phyloP scores from a whole-genome alignment of 2,888 invertebrate genomes.

The Ormyrus rosae region DNA sequence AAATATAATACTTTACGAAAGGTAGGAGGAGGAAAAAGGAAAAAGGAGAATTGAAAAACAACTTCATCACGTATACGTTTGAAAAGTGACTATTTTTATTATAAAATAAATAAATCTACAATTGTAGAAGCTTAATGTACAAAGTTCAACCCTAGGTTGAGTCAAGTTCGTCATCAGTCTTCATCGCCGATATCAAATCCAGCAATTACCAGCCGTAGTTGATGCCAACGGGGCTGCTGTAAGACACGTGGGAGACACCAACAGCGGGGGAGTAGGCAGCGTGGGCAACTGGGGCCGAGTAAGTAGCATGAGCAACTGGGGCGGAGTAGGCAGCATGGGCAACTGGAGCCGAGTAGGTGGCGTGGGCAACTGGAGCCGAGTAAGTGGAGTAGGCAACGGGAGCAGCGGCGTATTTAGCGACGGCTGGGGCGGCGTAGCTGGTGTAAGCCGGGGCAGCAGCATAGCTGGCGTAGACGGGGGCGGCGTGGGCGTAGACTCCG shows the following conservation, averaged over 20 bases:
- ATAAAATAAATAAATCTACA: no score
- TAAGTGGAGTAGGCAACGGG: conserved; percentile 61
- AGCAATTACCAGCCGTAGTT: conserved; percentile 41
- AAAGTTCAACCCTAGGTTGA: no score
- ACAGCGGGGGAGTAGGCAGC: conserved; percentile 55
- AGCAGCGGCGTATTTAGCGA: conserved; percentile 58
- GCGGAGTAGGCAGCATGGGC: conserved; percentile 56
- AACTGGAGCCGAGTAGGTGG: conserved; percentile 53
- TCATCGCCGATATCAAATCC: no score
- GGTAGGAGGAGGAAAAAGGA: no score
- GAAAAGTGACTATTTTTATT: no score
- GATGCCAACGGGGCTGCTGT: conserved; percentile 59
- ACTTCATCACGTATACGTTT: no score
- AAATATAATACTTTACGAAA: no score
- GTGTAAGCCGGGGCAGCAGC: conserved; percentile 45
- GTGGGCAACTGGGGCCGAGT: conserved; percentile 40
- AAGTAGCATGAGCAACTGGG: conserved; percentile 40
- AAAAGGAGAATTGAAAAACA: no score
- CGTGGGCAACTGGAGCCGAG: no score
- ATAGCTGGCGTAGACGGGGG: conserved; percentile 57
- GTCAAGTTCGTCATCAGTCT: no score
- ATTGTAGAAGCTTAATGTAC: no score
- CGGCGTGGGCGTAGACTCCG: no score
- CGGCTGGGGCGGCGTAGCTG: conserved; percentile 58
- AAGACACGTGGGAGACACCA: conserved; percentile 31